Evolutionary conservation across 2,797 vertebrate genomes (phyloP).

Genomic region (Hyperoplus immaculatus): DNA sequence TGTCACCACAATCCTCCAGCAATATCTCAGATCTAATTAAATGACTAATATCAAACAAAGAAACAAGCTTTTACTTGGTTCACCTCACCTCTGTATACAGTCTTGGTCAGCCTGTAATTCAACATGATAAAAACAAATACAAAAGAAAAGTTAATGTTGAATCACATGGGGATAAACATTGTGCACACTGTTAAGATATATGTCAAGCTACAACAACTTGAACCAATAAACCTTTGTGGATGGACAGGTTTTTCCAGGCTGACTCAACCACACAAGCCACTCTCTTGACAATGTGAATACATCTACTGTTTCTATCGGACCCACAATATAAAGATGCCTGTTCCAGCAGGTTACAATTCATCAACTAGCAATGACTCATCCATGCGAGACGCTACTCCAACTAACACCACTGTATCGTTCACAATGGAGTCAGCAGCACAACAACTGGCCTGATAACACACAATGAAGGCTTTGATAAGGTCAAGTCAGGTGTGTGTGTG

Average conservation of each 20-base stretch:
- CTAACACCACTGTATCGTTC: slow-evolving; percentile 9
- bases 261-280: background rate
- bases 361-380: slow-evolving; percentile 33
- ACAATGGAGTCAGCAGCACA: slow-evolving; percentile 21
- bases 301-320: background rate
- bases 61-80: background rate
- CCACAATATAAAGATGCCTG: background rate
- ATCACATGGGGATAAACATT: background rate
- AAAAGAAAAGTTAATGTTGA: background rate
- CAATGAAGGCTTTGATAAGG: slow-evolving; percentile 17
- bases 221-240: background rate
- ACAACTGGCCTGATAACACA: slow-evolving; percentile 2
- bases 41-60: too few species aligned
- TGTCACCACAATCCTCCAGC: background rate
- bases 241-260: background rate
- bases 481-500: slow-evolving; percentile 1
- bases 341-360: background rate
- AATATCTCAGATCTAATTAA: background rate
- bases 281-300: background rate
- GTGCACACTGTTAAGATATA: too few species aligned
- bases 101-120: background rate
- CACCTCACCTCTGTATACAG: background rate
- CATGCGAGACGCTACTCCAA: slow-evolving; percentile 13
- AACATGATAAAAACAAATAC: background rate
- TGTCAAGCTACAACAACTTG: background rate